These are phyloP conservation scores for Lumbricus terrestris DNA, from an alignment of 2,888 invertebrate species.

Conservation along the genomic window DNA sequence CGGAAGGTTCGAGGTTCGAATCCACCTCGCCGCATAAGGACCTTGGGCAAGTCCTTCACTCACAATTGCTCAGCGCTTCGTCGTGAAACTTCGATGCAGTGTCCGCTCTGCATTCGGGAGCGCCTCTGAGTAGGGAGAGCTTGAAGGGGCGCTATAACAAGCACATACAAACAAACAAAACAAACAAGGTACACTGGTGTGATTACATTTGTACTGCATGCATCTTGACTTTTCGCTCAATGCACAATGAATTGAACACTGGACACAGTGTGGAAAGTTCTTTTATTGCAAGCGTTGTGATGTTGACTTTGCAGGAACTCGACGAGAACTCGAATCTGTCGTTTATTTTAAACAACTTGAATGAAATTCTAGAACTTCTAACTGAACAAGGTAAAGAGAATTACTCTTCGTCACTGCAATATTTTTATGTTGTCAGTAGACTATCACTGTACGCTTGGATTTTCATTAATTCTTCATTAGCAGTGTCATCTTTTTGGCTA, in stretches of 20 bases:
- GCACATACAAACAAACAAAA: too few relatives aligned
- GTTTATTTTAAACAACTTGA: constrained; percentile 56
- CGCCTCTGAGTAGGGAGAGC: too few relatives aligned
- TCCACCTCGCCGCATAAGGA: too few relatives aligned
- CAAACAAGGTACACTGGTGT: too few relatives aligned
- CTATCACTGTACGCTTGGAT: not conserved
- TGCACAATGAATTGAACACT: not conserved
- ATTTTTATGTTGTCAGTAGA: not conserved
- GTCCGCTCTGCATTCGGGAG: too few relatives aligned
- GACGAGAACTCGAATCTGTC: constrained; percentile 58
- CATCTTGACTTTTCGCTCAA: not conserved
- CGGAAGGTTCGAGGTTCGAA: too few relatives aligned
- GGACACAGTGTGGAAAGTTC: not conserved
- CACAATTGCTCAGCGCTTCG: too few relatives aligned
- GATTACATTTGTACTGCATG: not conserved
- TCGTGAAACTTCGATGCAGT: too few relatives aligned
- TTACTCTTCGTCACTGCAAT: not conserved
- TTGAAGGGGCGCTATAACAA: too few relatives aligned
- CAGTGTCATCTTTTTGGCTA: not conserved
- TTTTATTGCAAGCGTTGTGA: not conserved
- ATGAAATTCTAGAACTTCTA: constrained; percentile 55
- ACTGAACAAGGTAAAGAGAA: constrained; percentile 51
- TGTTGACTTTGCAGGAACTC: constrained; percentile 46
- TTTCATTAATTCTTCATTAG: not conserved
- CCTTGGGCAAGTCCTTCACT: too few relatives aligned